Evolutionary conservation across 2,888 invertebrate species (phyloP).

Genomic region (Osmoderma eremita): DNA sequence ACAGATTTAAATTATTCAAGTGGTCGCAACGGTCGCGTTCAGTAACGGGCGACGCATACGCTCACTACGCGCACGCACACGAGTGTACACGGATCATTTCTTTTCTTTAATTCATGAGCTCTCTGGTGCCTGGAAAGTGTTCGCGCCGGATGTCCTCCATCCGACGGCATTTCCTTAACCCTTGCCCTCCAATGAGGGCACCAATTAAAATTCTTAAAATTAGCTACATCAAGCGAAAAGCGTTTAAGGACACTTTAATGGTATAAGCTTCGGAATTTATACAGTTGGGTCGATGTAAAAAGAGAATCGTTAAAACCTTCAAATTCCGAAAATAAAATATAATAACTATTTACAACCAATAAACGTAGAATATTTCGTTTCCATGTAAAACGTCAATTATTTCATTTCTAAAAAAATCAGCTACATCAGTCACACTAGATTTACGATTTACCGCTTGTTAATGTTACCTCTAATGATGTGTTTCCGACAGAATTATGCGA

Average conservation of each 20-base stretch:
- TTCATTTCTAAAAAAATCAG: too few relatives aligned
- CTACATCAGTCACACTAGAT: too few relatives aligned
- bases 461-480: too few relatives aligned
- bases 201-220: constrained; percentile 35
- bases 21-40: constrained; percentile 38
- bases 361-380: too few relatives aligned
- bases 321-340: too few relatives aligned
- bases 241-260: too few relatives aligned
- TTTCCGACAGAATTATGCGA: too few relatives aligned
- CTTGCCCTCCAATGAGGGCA: neutral
- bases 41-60: constrained; percentile 16
- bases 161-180: constrained; percentile 17
- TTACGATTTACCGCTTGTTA: too few relatives aligned
- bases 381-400: too few relatives aligned
- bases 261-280: neutral
- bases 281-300: too few relatives aligned
- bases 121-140: constrained; percentile 7
- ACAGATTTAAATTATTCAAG: constrained; percentile 58
- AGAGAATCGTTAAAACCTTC: too few relatives aligned
- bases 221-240: constrained; percentile 38
- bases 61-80: neutral
- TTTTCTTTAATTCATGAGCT: constrained; percentile 54
- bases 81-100: constrained; percentile 50
- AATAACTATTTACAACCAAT: too few relatives aligned
- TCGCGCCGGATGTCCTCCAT: constrained; percentile 15